These are phyloP conservation scores for Parnassius orleans DNA, from an alignment of 2,888 invertebrate genomes.

Conservation along the genomic window DNA sequence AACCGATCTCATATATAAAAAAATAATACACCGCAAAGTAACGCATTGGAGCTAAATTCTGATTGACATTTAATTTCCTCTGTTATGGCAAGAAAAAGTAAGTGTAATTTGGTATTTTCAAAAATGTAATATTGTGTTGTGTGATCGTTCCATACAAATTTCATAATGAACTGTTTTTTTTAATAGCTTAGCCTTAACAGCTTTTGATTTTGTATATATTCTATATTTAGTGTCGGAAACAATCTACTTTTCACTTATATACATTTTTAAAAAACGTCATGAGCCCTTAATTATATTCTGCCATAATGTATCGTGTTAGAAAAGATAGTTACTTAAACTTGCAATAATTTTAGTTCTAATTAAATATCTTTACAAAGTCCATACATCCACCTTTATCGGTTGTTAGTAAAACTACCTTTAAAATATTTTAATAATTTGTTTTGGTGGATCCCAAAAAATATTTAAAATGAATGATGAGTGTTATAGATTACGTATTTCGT, in stretches of 20 bases:
- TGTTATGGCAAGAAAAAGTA: slow-evolving; percentile 33
- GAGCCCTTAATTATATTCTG: not conserved
- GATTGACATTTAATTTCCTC: slow-evolving; percentile 38
- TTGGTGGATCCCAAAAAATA: too few species aligned
- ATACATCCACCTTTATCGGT: too few species aligned
- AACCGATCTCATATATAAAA: slow-evolving; percentile 47
- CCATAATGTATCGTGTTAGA: not conserved
- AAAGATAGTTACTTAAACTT: too few species aligned
- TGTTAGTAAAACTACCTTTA: too few species aligned
- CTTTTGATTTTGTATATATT: not conserved
- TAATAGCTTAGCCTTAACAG: not conserved
- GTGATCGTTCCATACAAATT: slow-evolving; percentile 4
- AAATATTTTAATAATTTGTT: too few species aligned
- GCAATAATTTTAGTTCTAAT: too few species aligned
- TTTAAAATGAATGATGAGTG: too few species aligned
- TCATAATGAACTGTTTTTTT: slow-evolving; percentile 16
- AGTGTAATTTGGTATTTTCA: slow-evolving; percentile 33
- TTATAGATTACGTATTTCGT: not conserved
- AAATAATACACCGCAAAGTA: slow-evolving; percentile 40
- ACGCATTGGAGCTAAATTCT: slow-evolving; percentile 46
- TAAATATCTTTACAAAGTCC: too few species aligned
- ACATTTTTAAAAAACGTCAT: too few species aligned
- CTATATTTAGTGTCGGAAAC: too few species aligned
- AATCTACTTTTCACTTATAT: too few species aligned
- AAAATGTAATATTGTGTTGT: slow-evolving; percentile 29